These are phyloP conservation scores for Epizoanthus scotinus DNA, from an alignment of 92 coral and sea anemone species.

Conservation along the genomic window DNA sequence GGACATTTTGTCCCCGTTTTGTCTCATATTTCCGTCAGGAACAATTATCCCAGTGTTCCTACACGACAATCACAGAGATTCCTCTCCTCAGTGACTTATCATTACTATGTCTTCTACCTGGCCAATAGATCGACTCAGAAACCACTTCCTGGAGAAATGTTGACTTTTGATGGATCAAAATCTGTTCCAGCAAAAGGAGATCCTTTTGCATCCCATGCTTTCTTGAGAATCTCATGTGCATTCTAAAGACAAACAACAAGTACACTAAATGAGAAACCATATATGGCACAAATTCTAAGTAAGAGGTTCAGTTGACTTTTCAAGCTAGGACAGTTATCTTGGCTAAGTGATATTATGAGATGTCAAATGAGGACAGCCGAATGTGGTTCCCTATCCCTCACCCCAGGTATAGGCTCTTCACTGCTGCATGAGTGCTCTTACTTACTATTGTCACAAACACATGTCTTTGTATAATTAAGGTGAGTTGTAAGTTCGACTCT, in stretches of 20 bases:
- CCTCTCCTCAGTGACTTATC: not conserved
- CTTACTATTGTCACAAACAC: no score
- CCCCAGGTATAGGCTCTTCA: no score
- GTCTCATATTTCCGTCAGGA: not conserved
- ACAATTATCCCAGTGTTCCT: not conserved
- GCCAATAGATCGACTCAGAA: slow-evolving; percentile 15
- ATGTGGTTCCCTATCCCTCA: no score
- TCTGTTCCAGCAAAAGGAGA: slow-evolving; percentile 99
- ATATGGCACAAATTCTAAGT: not conserved
- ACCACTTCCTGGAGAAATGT: slow-evolving; percentile 80
- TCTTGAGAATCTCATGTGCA: slow-evolving; percentile 89
- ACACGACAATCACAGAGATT: not conserved
- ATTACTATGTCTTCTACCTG: not conserved
- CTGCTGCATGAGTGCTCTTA: no score
- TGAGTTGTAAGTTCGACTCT: no score
- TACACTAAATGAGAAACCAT: not conserved
- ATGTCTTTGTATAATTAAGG: no score
- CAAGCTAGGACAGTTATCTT: not conserved
- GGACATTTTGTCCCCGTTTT: not conserved
- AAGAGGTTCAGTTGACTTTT: not conserved
- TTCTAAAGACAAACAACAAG: slow-evolving; percentile 63
- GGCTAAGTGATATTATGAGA: no score
- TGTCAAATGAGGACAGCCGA: not conserved
- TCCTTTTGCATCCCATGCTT: slow-evolving; percentile 99
- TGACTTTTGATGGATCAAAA: slow-evolving; percentile 98